Base-by-base conservation (phyloP, 2,113 vertebrate species). In the Pitta sordida region DNA sequence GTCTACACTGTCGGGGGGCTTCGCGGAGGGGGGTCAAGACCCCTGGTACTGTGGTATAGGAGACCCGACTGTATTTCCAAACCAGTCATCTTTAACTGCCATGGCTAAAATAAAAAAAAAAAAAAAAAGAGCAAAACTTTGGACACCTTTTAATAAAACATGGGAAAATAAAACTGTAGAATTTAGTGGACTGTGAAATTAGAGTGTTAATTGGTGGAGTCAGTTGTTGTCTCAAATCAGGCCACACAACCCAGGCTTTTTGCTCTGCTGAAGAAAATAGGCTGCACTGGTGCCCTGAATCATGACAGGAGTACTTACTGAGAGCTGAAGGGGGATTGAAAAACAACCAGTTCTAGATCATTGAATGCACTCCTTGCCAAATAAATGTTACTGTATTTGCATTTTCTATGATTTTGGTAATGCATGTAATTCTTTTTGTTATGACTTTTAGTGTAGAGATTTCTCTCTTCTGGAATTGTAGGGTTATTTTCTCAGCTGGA, bases 401-500 rank as follows among this genome's bases (percentile, higher is more conserved):
- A 27, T 77, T 68, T 90, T 58, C 48, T 48, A 18, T 70, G 32
- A 34, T 37, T 90, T 67, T 36, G 43, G 10, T 75, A 78, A 52
- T 55, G 10, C 21, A 6, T 58, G 10, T 79, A 83, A 51, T 90
- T 90, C 62, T 93, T 1, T 83, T 91, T 85, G 17, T 26, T 87
- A 55, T 85, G 55, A 86, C 37, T 80, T 81, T 29, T 17, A 29
- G 59, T 81, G 39, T 14, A 65, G 69, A 81, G 41, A 32, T 59
- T 88, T 70, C 91, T 81, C 64, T 92, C 58, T 75, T 12, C n/a
- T 86, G 26, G 60, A 84, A 60, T 69, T 84, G 49, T 0, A 55
- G 51, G 36, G 55, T 10, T 69, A 63, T 87, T 91, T 95, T 76
- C 70, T 90, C 32, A 82, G 8, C 41, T 85, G 59, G 24, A 85